These are phyloP conservation scores for Platanista minor DNA, from an alignment of 2,113 vertebrate genomes.

Conservation along the genomic window DNA sequence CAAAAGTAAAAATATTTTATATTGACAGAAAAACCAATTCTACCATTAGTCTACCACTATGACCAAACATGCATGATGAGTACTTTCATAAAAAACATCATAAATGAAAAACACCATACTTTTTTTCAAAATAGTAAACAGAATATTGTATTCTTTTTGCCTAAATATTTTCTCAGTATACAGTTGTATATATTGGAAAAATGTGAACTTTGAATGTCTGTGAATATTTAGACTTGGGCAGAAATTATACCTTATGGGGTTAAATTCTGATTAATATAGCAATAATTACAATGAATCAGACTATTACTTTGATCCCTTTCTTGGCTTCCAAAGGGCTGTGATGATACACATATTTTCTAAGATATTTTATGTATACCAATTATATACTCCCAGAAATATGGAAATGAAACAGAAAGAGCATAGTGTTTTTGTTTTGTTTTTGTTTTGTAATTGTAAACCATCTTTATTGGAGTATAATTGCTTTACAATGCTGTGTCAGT, in stretches of 20 bases:
- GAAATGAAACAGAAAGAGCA: not conserved
- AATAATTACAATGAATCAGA: not conserved
- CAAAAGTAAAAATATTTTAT: not conserved
- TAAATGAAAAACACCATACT: not conserved
- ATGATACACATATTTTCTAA: constrained; percentile 17
- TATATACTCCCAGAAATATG: not conserved
- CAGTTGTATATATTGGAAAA: not conserved
- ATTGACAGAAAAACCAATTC: not conserved
- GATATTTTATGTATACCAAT: not conserved
- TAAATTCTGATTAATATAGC: not conserved
- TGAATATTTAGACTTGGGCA: not conserved
- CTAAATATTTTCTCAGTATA: not conserved
- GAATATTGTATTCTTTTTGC: not conserved
- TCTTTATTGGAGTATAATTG: too few species aligned
- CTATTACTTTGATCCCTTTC: not conserved
- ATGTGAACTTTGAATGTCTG: not conserved
- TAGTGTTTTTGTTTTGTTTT: not conserved
- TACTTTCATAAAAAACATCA: not conserved
- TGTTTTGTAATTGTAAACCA: too few species aligned
- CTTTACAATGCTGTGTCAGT: too few species aligned
- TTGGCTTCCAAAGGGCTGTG: not conserved
- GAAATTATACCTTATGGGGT: not conserved
- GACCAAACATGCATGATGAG: not conserved
- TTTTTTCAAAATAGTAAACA: not conserved
- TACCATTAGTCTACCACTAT: not conserved